Percentiles rank a stretch among this genome's conserved stretches.
Evolutionary conservation across 2,888 invertebrate species (phyloP).

Genomic region (Leptothorax acervorum): DNA sequence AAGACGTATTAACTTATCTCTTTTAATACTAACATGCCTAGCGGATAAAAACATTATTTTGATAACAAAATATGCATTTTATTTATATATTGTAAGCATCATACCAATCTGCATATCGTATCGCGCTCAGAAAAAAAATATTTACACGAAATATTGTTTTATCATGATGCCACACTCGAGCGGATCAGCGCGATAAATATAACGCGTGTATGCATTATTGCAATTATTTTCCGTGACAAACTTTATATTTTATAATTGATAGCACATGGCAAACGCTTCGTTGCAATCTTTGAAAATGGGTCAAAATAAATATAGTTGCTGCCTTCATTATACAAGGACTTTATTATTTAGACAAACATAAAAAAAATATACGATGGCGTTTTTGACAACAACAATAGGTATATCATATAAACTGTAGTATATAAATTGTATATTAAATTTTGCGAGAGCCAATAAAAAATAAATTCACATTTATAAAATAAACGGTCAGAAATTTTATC

Average conservation of each 20-base stretch:
- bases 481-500: constrained; percentile 1
- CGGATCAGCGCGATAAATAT: constrained; percentile 28
- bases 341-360: not conserved
- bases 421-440: constrained; percentile 3
- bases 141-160: not conserved
- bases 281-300: constrained; percentile 1
- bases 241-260: constrained; percentile 18
- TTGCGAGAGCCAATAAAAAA: not conserved
- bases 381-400: not conserved
- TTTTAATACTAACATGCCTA: not conserved
- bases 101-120: constrained; percentile 7
- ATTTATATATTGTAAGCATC: constrained; percentile 2
- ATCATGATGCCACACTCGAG: constrained; percentile 30
- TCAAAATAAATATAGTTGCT: not conserved
- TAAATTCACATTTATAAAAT: not conserved
- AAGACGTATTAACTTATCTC: not conserved
- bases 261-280: not conserved
- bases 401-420: not conserved
- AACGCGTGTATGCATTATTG: not conserved
- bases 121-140: constrained; percentile 7
- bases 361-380: not conserved
- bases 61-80: not conserved
- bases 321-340: not conserved
- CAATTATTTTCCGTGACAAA: constrained; percentile 17
- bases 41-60: constrained; percentile 11